phyloP scores from a whole-genome alignment of 2,113 vertebrate genomes.

The Meles meles region DNA sequence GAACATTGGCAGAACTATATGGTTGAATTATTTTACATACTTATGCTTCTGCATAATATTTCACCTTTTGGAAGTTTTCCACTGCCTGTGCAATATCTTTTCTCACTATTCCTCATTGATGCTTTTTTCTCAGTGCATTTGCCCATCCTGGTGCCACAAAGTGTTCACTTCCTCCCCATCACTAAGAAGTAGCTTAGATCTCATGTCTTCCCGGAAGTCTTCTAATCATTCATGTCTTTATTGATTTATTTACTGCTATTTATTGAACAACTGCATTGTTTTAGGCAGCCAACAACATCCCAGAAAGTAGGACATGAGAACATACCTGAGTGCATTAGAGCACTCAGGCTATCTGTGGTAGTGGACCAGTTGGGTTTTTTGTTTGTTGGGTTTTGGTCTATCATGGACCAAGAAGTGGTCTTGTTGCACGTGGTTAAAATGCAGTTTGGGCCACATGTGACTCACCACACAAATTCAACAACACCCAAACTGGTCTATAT shows the following conservation, averaged over 20 bases:
- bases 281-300: neutral
- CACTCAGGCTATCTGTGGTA: neutral
- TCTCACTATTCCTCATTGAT: neutral
- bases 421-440: neutral
- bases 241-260: neutral
- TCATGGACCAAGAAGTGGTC: neutral
- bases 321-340: neutral
- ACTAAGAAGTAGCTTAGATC: neutral
- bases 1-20: neutral
- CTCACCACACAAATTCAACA: slow-evolving; percentile 31
- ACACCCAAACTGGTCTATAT: slow-evolving; percentile 6
- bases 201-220: neutral
- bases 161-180: neutral
- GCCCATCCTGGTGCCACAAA: neutral
- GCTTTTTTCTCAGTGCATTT: neutral
- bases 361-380: neutral
- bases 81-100: neutral
- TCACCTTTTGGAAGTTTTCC: neutral
- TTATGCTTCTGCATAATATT: neutral
- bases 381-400: neutral
- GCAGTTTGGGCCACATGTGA: neutral
- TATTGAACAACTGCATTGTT: neutral
- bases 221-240: neutral
- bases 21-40: neutral
- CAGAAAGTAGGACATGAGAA: neutral